A percentile compares a stretch with the other conserved stretches of the same genome.
Evolutionary conservation across 2,888 invertebrate genomes (phyloP).

Genomic region (Mesorhabditis belari): DNA sequence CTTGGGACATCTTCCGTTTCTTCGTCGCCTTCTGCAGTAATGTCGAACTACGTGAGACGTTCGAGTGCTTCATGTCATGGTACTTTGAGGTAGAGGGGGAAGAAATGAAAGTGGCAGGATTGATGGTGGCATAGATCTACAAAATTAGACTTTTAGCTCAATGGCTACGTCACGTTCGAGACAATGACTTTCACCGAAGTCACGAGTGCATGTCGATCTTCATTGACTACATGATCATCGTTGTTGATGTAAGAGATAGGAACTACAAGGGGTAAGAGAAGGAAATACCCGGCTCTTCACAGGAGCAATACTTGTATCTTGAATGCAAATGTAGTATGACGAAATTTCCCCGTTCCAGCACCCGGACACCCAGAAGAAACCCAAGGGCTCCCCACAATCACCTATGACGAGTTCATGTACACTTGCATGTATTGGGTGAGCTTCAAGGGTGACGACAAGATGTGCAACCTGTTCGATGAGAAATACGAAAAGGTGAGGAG

Average conservation of each 20-base stretch:
- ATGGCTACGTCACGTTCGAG: background rate
- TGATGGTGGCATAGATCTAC: background rate
- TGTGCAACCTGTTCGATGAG: background rate
- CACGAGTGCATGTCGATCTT: background rate
- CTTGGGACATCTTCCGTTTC: background rate
- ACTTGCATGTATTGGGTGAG: background rate
- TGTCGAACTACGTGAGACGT: background rate
- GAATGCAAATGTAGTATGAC: too few relatives aligned
- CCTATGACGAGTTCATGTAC: background rate
- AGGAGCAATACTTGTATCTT: too few relatives aligned
- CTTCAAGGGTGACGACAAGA: background rate
- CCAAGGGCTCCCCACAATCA: background rate
- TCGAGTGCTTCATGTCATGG: background rate
- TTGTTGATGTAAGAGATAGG: background rate
- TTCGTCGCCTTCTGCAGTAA: background rate
- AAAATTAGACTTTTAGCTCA: background rate
- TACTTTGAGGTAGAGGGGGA: background rate
- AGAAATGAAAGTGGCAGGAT: too few relatives aligned
- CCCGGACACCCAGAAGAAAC: too few relatives aligned
- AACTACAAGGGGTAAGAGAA: too few relatives aligned
- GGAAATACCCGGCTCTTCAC: too few relatives aligned
- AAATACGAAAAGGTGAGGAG: background rate
- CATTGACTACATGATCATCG: background rate
- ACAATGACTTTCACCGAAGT: background rate
- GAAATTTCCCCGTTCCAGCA: too few relatives aligned